Conservation (phyloP, 1,140 invertebrate species). For the Ostrea denselamellosa region DNA sequence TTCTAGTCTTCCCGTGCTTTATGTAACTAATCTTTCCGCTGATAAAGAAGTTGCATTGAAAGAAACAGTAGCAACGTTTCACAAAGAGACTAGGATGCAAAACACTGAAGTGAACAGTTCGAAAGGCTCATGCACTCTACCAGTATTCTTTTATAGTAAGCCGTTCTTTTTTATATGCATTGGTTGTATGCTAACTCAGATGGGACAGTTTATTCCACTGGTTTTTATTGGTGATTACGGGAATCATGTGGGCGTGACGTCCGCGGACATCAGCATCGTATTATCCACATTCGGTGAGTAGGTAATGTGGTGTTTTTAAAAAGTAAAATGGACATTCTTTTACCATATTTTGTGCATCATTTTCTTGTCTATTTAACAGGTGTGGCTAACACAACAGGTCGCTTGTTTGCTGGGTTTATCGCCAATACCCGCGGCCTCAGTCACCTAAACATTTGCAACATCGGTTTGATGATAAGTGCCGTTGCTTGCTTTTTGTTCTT, state of each 20-base stretch:
- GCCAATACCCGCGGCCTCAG: conserved; percentile 46
- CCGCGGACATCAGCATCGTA: conserved; percentile 43
- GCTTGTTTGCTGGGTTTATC: conserved; percentile 50
- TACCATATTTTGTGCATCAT: not conserved
- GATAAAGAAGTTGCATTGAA: not conserved
- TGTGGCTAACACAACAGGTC: conserved; percentile 54
- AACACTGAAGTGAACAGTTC: not conserved
- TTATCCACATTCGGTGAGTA: conserved; percentile 59
- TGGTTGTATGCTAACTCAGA: conserved; percentile 56
- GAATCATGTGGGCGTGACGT: conserved; percentile 39
- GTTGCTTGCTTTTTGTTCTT: conserved; percentile 52
- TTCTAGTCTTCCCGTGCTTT: conserved; percentile 28
- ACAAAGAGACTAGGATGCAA: not conserved
- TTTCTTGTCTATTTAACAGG: conserved; percentile 47
- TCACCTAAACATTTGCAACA: conserved; percentile 47
- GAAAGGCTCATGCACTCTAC: not conserved
- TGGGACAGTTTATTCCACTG: conserved; percentile 58
- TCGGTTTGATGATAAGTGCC: conserved; percentile 46
- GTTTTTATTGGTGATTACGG: conserved; percentile 57
- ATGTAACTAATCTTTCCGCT: not conserved
- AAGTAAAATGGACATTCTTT: not conserved
- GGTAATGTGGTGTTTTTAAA: too few relatives aligned
- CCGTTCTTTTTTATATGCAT: conserved; percentile 38
- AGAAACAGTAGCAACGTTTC: not conserved
- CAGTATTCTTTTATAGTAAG: conserved; percentile 14